Base-by-base conservation (phyloP, 1,140 invertebrate species). In the Pachypsylla venusta region DNA sequence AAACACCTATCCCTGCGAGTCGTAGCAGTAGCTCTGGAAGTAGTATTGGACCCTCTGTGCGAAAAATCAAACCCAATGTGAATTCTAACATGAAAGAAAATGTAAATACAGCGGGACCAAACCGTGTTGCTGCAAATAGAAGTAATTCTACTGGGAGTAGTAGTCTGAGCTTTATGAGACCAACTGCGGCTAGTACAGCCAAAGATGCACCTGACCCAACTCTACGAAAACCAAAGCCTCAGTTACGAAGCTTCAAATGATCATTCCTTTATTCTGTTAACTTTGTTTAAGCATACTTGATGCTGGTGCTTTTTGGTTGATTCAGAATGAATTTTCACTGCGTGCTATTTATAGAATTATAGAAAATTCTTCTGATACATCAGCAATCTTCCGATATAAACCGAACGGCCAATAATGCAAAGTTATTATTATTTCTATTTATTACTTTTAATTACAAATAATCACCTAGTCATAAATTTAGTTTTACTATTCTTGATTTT, bases 21-120 rank as follows among this genome's bases (percentile, higher is more conserved):
- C 74, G 82, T 28, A 84, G 81, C 62, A 83, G 81, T 56, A 84
- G 81, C 55, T 83, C 81, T 67, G 82, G 81, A 1, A 84, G 83
- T 63, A 85, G 79, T 59, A 74, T 82, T 7, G 79, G 79, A 0
- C 74, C 77, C 4, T 19, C 42, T 48, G n/a, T 48, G 42, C 0
- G 67, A n/a, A 25, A 27, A 13, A 25, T 25, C 14, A 55, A 25
- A 16, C n/a, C 54, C 24, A 25, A 19, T 19, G 42, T 4, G 7
- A 48, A n/a, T 22, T 48, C 42, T 48, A 22, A 48, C 22, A 35
- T 35, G 7, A 35, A 35, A 35, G 30, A 35, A n/a, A 35, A 35
- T 35, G 30, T 35, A n/a, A 35, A 35, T 35, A 27, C 58, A 24
- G 26, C 54, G 14, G 25, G 24, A 3, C 48, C 27, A 30, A 20